A percentile compares a stretch with the other conserved stretches of the same genome.
Evolutionary conservation across 35 echinoderm and acorn worm species (phyloP).

Genomic region (Acanthaster planci): DNA sequence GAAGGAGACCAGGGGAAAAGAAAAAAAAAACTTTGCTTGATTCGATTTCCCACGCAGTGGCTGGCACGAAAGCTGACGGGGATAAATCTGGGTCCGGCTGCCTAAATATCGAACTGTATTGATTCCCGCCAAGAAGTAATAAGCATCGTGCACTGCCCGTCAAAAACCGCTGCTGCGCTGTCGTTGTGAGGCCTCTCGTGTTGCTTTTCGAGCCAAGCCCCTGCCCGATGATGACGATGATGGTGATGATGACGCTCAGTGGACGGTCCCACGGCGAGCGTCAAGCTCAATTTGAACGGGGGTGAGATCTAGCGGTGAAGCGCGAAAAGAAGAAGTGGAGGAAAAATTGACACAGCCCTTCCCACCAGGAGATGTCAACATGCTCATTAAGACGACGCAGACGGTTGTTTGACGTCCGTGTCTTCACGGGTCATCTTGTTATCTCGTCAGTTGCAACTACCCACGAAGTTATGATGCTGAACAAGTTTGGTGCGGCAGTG

Average conservation of each 20-base stretch:
- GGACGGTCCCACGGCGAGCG: background rate
- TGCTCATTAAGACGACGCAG: background rate
- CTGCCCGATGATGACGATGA: too few species aligned
- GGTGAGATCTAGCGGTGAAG: background rate
- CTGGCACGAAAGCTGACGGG: conserved; percentile 3
- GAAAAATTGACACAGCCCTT: background rate
- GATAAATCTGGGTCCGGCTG: conserved; percentile 25
- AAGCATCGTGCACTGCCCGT: conserved; percentile 14
- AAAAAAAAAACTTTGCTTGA: conserved; percentile 6
- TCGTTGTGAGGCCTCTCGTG: background rate
- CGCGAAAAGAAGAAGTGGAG: background rate
- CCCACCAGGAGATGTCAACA: conserved; percentile 6
- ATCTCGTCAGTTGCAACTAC: conserved; percentile 5
- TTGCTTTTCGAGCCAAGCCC: background rate
- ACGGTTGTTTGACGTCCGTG: background rate
- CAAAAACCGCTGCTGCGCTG: background rate
- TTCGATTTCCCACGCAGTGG: conserved; percentile 24
- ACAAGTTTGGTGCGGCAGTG: too few species aligned
- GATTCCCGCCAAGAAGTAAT: background rate
- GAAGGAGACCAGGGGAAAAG: too few species aligned
- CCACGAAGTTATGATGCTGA: background rate
- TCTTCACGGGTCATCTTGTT: background rate
- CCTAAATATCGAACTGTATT: conserved; percentile 31
- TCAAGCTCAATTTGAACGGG: conserved; percentile 22
- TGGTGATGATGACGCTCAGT: too few species aligned